Base-by-base conservation (phyloP, 92 coral and sea anemone genomes). In the Heteractis magnifica region DNA sequence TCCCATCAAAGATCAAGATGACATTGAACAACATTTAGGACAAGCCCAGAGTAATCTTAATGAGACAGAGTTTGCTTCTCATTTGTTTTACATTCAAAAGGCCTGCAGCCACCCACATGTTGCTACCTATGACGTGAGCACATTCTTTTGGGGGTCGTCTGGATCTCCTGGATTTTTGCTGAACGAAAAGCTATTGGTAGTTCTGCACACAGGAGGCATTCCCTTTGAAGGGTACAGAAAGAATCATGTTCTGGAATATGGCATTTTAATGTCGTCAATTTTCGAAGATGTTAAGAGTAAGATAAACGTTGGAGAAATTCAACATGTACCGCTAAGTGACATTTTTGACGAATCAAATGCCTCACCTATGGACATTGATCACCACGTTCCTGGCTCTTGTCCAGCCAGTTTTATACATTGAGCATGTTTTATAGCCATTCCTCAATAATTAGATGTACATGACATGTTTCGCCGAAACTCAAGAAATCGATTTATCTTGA, bases 151-250 rank as follows among this genome's bases (percentile, higher is more conserved):
- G 16, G 78, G 78, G 52, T 21, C 78, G 6, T 75, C 78, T 21
- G 78, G 78, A 16, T 75, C 78, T 0, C 78, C 78, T 26, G 78
- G 78, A n/a, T 4, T 75, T 52, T 75, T 75, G 78, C 10, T 75
- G 53, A 10, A 75, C 8, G 56, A 21, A 3, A 75, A 49, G n/a
- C 49, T 21, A 49, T 21, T 75, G 52, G n/a, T 75, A 10, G 80
- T 48, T n/a, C 52, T 77, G 13, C 80, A 50, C 0, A 48, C 8
- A 0, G 20, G 44, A 48, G 59, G 58, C 0, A 56, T 56, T 56
- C 65, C 65, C 15, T 10, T 9, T 13, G 14, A 1, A 3, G 60
- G 60, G 14, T 3, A 12, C 60, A 56, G 1, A 10, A 6, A 56
- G 14, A 3, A 10, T 1, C 60, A 56, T 56, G 60, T 10, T 0